Evolutionary conservation across 2,113 vertebrate species (phyloP).

Genomic region (Pontoporia blainvillei): DNA sequence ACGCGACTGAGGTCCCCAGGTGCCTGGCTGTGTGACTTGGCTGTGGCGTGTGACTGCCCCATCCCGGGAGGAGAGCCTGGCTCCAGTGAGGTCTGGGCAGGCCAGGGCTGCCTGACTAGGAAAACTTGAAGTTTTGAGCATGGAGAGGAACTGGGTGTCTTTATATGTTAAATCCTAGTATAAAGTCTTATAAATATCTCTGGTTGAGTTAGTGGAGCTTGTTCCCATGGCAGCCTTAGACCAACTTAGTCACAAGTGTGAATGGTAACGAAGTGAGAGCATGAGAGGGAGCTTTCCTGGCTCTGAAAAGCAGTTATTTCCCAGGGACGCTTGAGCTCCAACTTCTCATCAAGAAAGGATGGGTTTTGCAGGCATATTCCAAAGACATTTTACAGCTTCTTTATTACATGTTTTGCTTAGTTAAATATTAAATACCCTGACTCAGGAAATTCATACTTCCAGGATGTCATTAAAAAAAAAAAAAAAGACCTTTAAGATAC

Average conservation of each 20-base stretch:
- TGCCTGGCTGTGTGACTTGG: not conserved
- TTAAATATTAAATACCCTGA: not conserved
- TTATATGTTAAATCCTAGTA: not conserved
- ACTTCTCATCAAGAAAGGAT: not conserved
- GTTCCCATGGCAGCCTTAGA: not conserved
- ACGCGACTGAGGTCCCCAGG: not conserved
- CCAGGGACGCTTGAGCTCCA: not conserved
- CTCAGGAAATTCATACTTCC: not conserved
- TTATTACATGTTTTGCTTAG: conserved; percentile 1
- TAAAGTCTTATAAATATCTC: not conserved
- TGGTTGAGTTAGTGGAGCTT: not conserved
- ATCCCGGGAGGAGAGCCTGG: not conserved
- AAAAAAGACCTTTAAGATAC: not conserved
- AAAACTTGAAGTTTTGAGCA: not conserved
- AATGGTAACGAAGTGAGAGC: not conserved
- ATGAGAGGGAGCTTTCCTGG: not conserved
- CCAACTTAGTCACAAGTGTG: not conserved
- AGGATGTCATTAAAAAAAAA: not conserved
- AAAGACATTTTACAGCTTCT: not conserved
- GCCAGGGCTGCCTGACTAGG: not conserved
- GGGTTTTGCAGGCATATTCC: not conserved
- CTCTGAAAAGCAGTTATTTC: not conserved
- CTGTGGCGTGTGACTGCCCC: too few species aligned
- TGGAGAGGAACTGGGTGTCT: not conserved
- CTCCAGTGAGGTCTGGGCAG: not conserved